Evolutionary conservation across 2,888 invertebrate species (phyloP).

Genomic region (Athalia rosae): DNA sequence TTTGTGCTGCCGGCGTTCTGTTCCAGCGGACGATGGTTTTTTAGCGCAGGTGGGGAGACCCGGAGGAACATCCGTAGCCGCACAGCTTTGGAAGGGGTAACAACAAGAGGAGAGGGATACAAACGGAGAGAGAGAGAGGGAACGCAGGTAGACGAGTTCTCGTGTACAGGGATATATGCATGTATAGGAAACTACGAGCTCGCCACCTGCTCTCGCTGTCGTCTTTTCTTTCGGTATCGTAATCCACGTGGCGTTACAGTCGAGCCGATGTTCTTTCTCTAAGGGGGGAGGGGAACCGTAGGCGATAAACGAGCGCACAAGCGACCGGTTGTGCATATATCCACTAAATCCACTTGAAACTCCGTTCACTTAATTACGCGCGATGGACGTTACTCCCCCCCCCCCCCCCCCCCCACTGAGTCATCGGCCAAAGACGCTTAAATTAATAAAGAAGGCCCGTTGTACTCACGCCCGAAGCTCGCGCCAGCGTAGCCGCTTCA

Average conservation of each 20-base stretch:
- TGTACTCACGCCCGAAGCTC: neutral
- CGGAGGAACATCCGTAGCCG: neutral
- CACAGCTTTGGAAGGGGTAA: neutral
- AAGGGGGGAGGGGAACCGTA: slow-evolving; percentile 21
- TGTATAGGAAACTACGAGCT: slow-evolving; percentile 7
- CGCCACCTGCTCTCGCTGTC: slow-evolving; percentile 16
- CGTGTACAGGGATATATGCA: neutral
- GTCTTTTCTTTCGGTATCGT: neutral
- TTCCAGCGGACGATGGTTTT: neutral
- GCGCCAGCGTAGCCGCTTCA: neutral
- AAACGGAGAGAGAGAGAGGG: neutral
- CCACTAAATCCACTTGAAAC: slow-evolving; percentile 24
- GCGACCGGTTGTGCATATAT: neutral
- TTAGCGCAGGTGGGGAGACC: neutral
- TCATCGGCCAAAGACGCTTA: slow-evolving; percentile 37
- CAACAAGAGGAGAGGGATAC: neutral
- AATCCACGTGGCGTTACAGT: slow-evolving; percentile 4
- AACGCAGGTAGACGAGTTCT: slow-evolving; percentile 4
- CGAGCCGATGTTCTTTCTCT: neutral
- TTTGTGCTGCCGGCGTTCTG: slow-evolving; percentile 8
- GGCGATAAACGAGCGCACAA: neutral
- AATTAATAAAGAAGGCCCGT: slow-evolving; percentile 24
- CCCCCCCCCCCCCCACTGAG: no score
- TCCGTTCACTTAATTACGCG: slow-evolving; percentile 31
- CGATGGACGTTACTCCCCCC: slow-evolving; percentile 36